Evolutionary conservation across 64 coral and sea anemone species (phyloP), one percentile per base, ranked within the genome.

Genomic region (Montipora efflorescens): DNA sequence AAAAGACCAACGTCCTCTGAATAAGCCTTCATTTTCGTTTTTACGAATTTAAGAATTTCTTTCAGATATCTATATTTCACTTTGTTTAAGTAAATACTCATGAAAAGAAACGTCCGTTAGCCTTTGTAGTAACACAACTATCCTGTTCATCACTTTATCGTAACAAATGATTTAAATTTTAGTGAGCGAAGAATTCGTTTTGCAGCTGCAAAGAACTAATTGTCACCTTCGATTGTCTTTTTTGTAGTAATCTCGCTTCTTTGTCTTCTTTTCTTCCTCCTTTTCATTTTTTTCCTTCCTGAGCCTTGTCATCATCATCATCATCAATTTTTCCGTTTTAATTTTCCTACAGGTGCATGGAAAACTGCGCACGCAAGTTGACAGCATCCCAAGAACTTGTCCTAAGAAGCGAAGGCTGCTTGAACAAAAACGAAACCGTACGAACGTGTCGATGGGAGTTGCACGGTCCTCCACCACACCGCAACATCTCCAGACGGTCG

Each of bases 281-380:
- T 14, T 12, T 11, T 64, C 61, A 16, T 14, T 12, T 14, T 64
- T 3, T 12, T 64, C 61, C 11, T 64, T 12, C 61, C 4, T 64
- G 10, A 64, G 9, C 61, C 4, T 64, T 12, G 3, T 64, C 61
- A 50, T n/a, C 50, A 64, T 15, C 61, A 19, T 64, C 61, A 64
- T 0, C 3, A 14, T 11, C 14, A 64, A 16, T 64, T 48, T 86
- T 48, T 9, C 44, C 2, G 2, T 4, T 88, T 3, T 14, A 4
- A 21, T 72, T 4, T 15, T 19, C 20, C 51, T 18, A 55, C 90
- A 92, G 90, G 64, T 92, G 90, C 59, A 67, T 64, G 68, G 80
- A 86, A 74, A 92, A 92, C 57, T 92, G 90, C 20, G 90, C 45
- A 1, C 16, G 8, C 9, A 92, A 85, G 82, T n/a, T 85, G 8